Percentiles rank a stretch among this genome's conserved stretches.
Conservation (phyloP, 1,140 invertebrate genomes). For the Euura saliciscinereae region DNA sequence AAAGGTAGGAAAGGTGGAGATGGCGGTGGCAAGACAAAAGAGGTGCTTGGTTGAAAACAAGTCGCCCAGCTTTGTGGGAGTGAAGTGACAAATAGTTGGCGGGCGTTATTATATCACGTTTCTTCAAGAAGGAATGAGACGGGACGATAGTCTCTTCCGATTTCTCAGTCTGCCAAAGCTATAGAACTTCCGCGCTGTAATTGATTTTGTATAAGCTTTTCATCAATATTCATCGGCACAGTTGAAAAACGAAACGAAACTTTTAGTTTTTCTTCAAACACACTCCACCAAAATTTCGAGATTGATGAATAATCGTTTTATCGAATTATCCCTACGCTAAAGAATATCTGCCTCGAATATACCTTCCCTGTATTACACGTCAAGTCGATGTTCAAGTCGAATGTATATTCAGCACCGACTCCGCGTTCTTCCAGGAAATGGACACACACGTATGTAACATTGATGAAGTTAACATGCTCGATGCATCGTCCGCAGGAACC, state of each 20-base stretch:
- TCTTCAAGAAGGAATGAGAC: neutral
- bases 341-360: neutral
- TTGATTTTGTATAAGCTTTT: neutral
- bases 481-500: neutral
- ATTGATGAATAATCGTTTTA: slow-evolving; percentile 2
- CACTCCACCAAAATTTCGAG: neutral
- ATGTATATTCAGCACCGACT: too few relatives aligned
- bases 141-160: neutral
- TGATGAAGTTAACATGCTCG: neutral
- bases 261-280: neutral
- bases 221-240: slow-evolving; percentile 7
- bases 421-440: too few relatives aligned
- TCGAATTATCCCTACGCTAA: neutral
- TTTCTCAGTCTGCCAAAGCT: neutral
- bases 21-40: neutral
- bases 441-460: too few relatives aligned
- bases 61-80: neutral
- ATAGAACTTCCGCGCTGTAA: neutral
- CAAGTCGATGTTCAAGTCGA: neutral
- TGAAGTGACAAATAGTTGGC: neutral
- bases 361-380: neutral
- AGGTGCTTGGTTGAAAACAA: neutral
- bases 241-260: neutral
- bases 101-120: neutral
- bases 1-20: neutral